phyloP scores from a whole-genome alignment of 2,888 invertebrate species.

The Coleophora flavipennella region DNA sequence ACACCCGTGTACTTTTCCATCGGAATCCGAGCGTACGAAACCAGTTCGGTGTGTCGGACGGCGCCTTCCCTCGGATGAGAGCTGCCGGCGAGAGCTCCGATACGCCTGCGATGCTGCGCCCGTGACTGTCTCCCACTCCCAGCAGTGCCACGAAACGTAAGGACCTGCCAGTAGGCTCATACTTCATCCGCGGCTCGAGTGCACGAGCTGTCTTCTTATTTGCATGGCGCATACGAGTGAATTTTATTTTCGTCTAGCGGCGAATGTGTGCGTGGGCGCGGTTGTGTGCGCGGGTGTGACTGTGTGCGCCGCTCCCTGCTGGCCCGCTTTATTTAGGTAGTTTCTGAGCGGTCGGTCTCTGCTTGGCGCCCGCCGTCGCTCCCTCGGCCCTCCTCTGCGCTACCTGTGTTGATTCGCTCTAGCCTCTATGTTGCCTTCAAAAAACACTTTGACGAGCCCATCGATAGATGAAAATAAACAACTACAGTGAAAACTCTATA shows the following conservation, averaged over 20 bases:
- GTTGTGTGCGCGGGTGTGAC: slow-evolving; percentile 32
- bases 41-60: slow-evolving; percentile 53
- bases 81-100: slow-evolving; percentile 44
- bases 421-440: not conserved
- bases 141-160: slow-evolving; percentile 71
- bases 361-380: slow-evolving; percentile 19
- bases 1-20: slow-evolving; percentile 58
- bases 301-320: slow-evolving; percentile 32
- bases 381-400: slow-evolving; percentile 22
- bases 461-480: too few relatives aligned
- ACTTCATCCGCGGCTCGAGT: slow-evolving; percentile 37
- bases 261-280: slow-evolving; percentile 49
- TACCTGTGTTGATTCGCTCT: slow-evolving; percentile 20
- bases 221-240: slow-evolving; percentile 70
- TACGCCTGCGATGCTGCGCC: slow-evolving; percentile 66
- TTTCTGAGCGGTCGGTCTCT: slow-evolving; percentile 14
- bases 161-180: slow-evolving; percentile 40
- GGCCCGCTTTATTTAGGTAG: slow-evolving; percentile 17
- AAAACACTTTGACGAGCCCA: too few relatives aligned
- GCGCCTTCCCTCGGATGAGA: slow-evolving; percentile 55
- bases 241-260: slow-evolving; percentile 69
- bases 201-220: slow-evolving; percentile 63
- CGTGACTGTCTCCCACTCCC: slow-evolving; percentile 66
- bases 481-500: too few relatives aligned
- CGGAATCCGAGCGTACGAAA: slow-evolving; percentile 48